These are phyloP conservation scores for Physella acuta DNA, from an alignment of 1,140 invertebrate species.

Conservation along the genomic window DNA sequence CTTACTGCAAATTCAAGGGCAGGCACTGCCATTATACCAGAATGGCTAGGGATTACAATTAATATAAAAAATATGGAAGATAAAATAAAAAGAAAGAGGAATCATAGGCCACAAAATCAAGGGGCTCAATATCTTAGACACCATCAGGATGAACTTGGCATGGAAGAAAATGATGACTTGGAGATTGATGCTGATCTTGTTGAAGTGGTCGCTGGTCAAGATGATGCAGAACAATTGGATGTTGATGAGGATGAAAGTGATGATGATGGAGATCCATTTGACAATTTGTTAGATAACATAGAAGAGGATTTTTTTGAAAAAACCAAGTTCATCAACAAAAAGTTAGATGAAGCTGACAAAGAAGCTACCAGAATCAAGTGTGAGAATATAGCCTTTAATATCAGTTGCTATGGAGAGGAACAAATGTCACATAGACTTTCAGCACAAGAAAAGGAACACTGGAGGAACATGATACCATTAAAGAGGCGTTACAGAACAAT, in stretches of 20 bases:
- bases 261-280: constrained; percentile 10
- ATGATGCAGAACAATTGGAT: constrained; percentile 4
- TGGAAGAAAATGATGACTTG: constrained; percentile 9
- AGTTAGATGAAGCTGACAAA: constrained; percentile 22
- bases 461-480: background rate
- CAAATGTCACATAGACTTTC: background rate
- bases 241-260: constrained; percentile 21
- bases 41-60: constrained; percentile 34
- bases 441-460: background rate
- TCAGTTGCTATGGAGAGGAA: constrained; percentile 14
- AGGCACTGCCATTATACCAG: constrained; percentile 24
- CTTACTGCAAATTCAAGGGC: constrained; percentile 3
- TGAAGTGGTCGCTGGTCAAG: background rate
- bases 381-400: constrained; percentile 9
- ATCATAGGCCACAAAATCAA: background rate
- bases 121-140: no score
- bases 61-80: constrained; percentile 19
- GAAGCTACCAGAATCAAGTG: constrained; percentile 1
- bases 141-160: background rate
- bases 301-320: constrained; percentile 17
- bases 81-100: constrained; percentile 2
- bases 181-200: constrained; percentile 21
- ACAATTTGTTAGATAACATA: background rate
- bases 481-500: constrained; percentile 12
- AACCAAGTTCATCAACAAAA: constrained; percentile 9